Base-by-base conservation (phyloP, 1,140 invertebrate species). In the Gonioctena quinquepunctata region DNA sequence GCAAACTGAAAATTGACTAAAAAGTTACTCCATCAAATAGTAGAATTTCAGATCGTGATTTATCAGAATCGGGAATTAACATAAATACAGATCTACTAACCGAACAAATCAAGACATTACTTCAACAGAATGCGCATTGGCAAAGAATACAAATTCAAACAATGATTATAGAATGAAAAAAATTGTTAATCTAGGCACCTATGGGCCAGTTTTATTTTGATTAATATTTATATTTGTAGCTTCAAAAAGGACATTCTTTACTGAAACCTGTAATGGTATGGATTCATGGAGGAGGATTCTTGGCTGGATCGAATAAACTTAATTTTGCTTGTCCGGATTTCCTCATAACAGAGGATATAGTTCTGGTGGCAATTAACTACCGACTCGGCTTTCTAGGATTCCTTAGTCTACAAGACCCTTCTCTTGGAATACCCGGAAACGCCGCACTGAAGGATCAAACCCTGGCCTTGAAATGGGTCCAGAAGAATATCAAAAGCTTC, bases 261-360 rank as follows among this genome's bases (percentile, higher is more conserved):
- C 25, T 67, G 16, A 76, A 70, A 69, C 84, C 90, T 1, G 89
- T 91, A 0, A 88, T 92, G 85, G 85, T 92, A 1, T 91, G 84
- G 76, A 85, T 92, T n/a, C 88, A 91, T 69, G 88, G 88, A 16
- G 91, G 90, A 62, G 87, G 81, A 0, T 92, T 87, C 74, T 81
- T 84, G 19, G 72, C 72, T 3, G 90, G 89, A n/a, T 86, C 87
- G 6, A 87, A 86, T 16, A 81, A 88, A 26, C 79, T 84, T 13
- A 77, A 82, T 19, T 28, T 87, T 0, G 87, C 84, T 66, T 85
- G 89, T 19, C 86, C 90, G 71, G 85, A 93, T 78, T 91, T 87
- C 79, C 75, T 92, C 3, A 73, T 92, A 13, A 86, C 89, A 57
- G 85, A 85, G 74, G 85, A 86, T 71, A 79, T 86, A 2, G 81